phyloP scores from a whole-genome alignment of 2,113 vertebrate species.

The Nibea albiflora region DNA sequence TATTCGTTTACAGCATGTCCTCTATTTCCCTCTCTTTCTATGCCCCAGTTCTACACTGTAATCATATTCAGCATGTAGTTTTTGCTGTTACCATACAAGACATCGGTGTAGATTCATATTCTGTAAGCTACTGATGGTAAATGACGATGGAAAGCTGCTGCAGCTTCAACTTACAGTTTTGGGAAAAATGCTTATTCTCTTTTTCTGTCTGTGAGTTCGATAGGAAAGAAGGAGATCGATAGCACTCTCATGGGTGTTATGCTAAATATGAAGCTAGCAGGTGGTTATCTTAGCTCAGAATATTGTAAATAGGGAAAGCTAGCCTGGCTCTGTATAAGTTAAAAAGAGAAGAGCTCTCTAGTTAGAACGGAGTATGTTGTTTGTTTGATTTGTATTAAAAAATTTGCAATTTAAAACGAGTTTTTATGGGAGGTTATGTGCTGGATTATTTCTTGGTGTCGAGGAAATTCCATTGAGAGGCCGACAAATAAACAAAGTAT shows the following conservation, averaged over 20 bases:
- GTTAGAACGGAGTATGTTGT: neutral
- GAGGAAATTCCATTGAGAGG: too few species aligned
- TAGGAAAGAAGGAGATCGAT: neutral
- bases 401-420: neutral
- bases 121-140: neutral
- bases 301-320: neutral
- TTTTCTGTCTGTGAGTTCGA: neutral
- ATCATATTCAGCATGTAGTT: neutral
- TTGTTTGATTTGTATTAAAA: neutral
- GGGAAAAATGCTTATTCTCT: neutral
- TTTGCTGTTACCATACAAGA: neutral
- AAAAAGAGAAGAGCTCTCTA: neutral
- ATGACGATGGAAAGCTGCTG: neutral
- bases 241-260: neutral
- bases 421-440: neutral
- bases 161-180: neutral
- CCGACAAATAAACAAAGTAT: too few species aligned
- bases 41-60: neutral
- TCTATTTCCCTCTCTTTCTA: neutral
- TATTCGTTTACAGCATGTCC: constrained; percentile 20
- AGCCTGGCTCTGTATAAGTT: neutral
- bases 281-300: constrained; percentile 5
- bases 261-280: neutral
- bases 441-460: too few species aligned
- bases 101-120: neutral